Base-by-base conservation (phyloP, 2,113 vertebrate species). In the Poeciliopsis retropinna region DNA sequence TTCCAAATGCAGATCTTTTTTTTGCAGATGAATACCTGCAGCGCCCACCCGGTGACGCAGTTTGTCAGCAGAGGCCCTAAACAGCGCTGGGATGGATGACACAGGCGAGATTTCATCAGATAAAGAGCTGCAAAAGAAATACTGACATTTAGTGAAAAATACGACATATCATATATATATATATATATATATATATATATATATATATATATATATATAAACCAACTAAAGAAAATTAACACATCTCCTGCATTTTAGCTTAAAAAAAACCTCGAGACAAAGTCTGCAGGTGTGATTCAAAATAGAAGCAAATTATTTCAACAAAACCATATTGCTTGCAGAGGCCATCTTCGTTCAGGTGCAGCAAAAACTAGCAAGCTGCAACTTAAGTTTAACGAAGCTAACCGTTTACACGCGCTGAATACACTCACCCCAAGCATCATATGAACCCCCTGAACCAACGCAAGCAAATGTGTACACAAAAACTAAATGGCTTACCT, bases 21-120 rank as follows among this genome's bases (percentile, higher is more conserved):
- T 64, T 73, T 74, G 82, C 60, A 75, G 81, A 78, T n/a, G 85
- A 91, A 76, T 89, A 91, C 91, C 85, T 88, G 90, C 91, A 86
- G 92, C 80, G 85, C 81, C 89, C 89, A 91, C 90, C 88, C 87
- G 90, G 90, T 92, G 92, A 91, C 92, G 93, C 91, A 93, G 87
- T 91, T 90, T 75, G 73, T 68, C 88, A 88, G 77, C 85, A 82
- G 83, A 89, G 88, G 88, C 88, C 87, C 81, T 69, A 37, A 29
- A 82, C 73, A 79, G 73, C 84, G 71, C 82, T 3, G 62, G 72
- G 75, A 82, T 79, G 81, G 78, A 82, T 80, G 85, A 54, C 81
- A 88, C n/a, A 66, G 78, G 61, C 64, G 34, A 83, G 85, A 75
- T 81, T 76, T 81, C 77, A 87, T 85, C 81, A 75, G 72, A 73